Conservation (phyloP, 1,140 invertebrate species). For the Batillaria attramentaria region DNA sequence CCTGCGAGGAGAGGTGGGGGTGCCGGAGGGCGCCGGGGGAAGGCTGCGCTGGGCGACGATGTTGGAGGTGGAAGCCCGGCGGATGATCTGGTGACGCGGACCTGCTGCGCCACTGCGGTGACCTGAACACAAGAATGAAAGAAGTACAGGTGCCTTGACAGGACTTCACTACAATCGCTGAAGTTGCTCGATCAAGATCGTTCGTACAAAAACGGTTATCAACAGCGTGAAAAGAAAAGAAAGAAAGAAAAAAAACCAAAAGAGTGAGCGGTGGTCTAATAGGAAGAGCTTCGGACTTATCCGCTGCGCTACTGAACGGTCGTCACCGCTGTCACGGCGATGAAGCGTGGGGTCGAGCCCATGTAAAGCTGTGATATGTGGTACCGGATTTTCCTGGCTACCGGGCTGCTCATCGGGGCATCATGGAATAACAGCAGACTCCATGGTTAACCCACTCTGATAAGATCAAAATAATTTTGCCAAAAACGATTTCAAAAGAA, state of each 20-base stretch:
- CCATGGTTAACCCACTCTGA: too few species aligned
- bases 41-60: conserved; percentile 22
- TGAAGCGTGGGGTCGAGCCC: too few species aligned
- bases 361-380: too few species aligned
- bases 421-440: too few species aligned
- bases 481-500: too few species aligned
- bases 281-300: not conserved
- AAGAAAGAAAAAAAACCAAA: not conserved
- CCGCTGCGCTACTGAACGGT: too few species aligned
- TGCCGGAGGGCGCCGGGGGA: conserved; percentile 1
- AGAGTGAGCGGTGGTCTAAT: not conserved
- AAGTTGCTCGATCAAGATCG: not conserved
- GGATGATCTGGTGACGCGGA: not conserved
- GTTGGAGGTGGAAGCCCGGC: conserved; percentile 27
- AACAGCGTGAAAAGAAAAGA: not conserved
- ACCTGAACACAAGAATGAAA: not conserved
- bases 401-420: too few species aligned
- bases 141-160: not conserved
- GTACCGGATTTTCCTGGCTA: too few species aligned
- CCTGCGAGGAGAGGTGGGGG: not conserved
- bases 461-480: too few species aligned
- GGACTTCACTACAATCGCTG: not conserved
- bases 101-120: not conserved
- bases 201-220: not conserved
- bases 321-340: too few species aligned